Conservation (phyloP, 2,797 vertebrate genomes). For the Onychomys arenicola region DNA sequence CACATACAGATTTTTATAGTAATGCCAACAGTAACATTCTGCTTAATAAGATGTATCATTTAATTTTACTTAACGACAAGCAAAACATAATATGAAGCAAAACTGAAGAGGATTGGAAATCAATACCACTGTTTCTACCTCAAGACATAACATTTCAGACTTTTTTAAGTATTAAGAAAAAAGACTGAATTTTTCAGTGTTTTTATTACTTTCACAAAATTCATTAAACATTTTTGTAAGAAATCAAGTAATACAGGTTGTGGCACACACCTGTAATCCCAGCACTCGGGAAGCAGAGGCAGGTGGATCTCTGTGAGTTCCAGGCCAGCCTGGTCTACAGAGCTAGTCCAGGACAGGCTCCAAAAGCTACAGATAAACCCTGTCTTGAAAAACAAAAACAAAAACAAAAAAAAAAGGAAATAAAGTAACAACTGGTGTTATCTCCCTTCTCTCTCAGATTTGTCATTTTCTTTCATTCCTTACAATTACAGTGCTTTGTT, state of each 20-base stretch:
- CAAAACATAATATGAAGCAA: neutral
- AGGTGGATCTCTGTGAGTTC: too few species aligned
- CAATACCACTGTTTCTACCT: neutral
- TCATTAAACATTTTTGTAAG: neutral
- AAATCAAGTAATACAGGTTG: neutral
- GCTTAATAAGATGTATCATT: neutral
- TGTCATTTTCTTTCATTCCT: neutral
- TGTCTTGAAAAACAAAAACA: too few species aligned
- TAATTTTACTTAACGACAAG: neutral
- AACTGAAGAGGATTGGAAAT: neutral
- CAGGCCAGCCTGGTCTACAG: too few species aligned
- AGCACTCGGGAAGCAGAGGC: too few species aligned
- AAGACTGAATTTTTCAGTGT: neutral
- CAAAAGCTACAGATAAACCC: too few species aligned
- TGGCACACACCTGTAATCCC: too few species aligned
- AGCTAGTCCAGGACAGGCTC: too few species aligned
- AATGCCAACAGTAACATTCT: neutral
- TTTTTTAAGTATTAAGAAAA: neutral
- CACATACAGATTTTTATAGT: neutral
- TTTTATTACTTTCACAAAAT: conserved; percentile 20
- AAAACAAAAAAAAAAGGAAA: too few species aligned
- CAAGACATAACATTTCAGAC: neutral
- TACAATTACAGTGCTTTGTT: neutral
- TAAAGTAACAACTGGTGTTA: neutral
- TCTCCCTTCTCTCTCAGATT: neutral